Evolutionary conservation across 2,113 vertebrate species (phyloP).

Genomic region (Silurus meridionalis): DNA sequence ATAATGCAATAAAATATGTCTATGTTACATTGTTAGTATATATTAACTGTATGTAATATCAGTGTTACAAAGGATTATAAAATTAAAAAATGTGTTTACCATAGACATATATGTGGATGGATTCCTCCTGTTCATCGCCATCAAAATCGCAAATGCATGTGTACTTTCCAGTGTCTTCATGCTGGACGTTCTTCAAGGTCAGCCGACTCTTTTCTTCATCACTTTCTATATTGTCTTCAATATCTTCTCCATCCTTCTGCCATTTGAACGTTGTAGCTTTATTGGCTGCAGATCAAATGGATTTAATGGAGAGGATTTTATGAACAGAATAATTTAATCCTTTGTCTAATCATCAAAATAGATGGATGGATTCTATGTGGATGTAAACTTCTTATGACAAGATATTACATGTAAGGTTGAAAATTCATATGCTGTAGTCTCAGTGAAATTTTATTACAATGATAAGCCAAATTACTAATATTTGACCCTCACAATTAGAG

Average conservation of each 20-base stretch:
- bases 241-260: slow-evolving; percentile 58
- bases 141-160: slow-evolving; percentile 60
- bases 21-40: background rate
- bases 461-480: background rate
- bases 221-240: slow-evolving; percentile 50
- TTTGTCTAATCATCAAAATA: background rate
- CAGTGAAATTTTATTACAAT: background rate
- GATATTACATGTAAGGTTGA: background rate
- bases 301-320: background rate
- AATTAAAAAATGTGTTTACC: slow-evolving; percentile 54
- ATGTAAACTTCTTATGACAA: background rate
- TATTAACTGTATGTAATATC: background rate
- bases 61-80: background rate
- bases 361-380: background rate
- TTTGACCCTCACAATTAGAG: background rate
- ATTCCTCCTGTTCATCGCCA: rapidly evolving
- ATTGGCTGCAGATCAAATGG: slow-evolving; percentile 47
- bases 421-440: background rate
- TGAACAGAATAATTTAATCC: background rate
- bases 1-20: too few relatives aligned
- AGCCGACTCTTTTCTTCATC: slow-evolving; percentile 65
- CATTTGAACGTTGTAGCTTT: slow-evolving; percentile 63
- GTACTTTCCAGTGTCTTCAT: slow-evolving; percentile 63
- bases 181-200: slow-evolving; percentile 42
- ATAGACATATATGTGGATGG: slow-evolving; percentile 57